phyloP scores from a whole-genome alignment of 2,113 vertebrate species.

The Cranoglanis bouderius region DNA sequence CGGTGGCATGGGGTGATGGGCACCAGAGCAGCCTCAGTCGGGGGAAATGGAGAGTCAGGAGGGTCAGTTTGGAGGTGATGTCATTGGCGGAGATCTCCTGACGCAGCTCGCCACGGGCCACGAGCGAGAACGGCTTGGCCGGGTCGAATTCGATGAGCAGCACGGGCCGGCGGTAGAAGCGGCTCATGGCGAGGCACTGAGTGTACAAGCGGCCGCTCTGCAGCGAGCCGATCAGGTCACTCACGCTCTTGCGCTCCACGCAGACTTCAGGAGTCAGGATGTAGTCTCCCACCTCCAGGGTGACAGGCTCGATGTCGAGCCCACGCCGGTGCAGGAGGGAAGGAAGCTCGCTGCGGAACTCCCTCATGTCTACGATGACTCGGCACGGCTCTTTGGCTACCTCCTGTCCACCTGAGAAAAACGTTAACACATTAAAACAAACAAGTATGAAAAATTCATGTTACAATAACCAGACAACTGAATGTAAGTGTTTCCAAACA shows the following conservation, averaged over 20 bases:
- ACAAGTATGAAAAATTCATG: neutral
- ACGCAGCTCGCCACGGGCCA: slow-evolving; percentile 77
- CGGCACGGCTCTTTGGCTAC: slow-evolving; percentile 74
- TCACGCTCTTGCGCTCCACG: slow-evolving; percentile 92
- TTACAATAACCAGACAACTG: slow-evolving; percentile 6
- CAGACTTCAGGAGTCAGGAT: slow-evolving; percentile 91
- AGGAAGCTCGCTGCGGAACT: slow-evolving; percentile 94
- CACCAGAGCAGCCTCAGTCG: slow-evolving; percentile 93
- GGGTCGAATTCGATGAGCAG: slow-evolving; percentile 96
- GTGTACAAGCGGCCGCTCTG: slow-evolving; percentile 89
- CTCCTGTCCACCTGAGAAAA: slow-evolving; percentile 84
- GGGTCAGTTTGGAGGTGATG: slow-evolving; percentile 86
- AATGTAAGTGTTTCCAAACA: neutral
- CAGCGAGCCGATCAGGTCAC: slow-evolving; percentile 90
- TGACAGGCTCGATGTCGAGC: slow-evolving; percentile 93
- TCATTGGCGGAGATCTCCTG: slow-evolving; percentile 89
- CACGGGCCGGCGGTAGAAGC: slow-evolving; percentile 87
- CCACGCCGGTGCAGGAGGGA: slow-evolving; percentile 90
- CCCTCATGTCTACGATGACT: slow-evolving; percentile 92
- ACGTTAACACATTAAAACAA: neutral
- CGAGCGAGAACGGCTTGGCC: slow-evolving; percentile 86
- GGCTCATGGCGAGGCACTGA: slow-evolving; percentile 90
- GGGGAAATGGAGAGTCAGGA: slow-evolving; percentile 94
- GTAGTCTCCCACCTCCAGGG: slow-evolving; percentile 93
- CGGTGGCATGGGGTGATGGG: slow-evolving; percentile 87